Percentiles rank a stretch among this genome's conserved stretches.
phyloP scores from a whole-genome alignment of 2,113 vertebrate species.

The human (Homo sapiens) region GRCh38 chr9:37390501-37391000 shows the following conservation, averaged over 20 bases:
- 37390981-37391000: neutral
- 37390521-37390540: neutral
- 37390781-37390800: neutral
- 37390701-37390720: neutral
- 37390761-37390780: neutral
- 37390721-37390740: neutral
- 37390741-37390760: neutral
- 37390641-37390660: neutral
- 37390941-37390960: neutral
- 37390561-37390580: neutral
- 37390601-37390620: neutral
- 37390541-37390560: neutral
- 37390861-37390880: neutral
- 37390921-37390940: neutral
- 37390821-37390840: neutral
- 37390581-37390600: neutral
- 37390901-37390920: neutral
- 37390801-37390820: neutral
- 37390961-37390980: neutral
- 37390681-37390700: neutral
- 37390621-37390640: too few relatives aligned
- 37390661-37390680: neutral
- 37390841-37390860: neutral
- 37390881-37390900: neutral
- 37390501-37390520: neutral